Conservation (phyloP, 2,113 vertebrate species). For the Sinocyclocheilus anophthalmus region DNA sequence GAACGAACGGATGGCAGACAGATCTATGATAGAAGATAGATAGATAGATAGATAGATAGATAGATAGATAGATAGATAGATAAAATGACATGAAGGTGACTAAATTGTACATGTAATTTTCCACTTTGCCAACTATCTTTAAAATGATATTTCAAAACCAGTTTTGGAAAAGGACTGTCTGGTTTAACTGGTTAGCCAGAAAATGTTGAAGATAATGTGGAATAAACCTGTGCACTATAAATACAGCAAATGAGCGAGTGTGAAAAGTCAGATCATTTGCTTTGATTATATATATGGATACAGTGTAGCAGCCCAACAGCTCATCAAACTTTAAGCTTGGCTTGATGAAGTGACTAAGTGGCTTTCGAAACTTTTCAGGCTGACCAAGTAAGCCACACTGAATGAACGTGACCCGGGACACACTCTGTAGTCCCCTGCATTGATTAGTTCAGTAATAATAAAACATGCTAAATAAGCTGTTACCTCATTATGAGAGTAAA, state of each 20-base stretch:
- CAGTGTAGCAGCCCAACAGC: too few species aligned
- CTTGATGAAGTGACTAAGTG: not conserved
- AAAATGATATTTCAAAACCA: too few species aligned
- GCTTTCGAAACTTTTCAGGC: not conserved
- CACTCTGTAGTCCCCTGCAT: not conserved
- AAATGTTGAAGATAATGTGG: not conserved
- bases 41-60: too few species aligned
- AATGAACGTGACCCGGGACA: not conserved
- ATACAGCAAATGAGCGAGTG: not conserved
- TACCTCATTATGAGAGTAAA: constrained; percentile 30
- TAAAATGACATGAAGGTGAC: not conserved
- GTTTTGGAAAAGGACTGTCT: not conserved
- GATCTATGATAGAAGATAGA: too few species aligned
- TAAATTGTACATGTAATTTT: not conserved
- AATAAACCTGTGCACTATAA: not conserved
- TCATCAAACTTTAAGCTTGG: not conserved
- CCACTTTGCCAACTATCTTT: too few species aligned
- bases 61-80: too few species aligned
- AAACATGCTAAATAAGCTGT: constrained; percentile 30
- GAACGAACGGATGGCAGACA: too few species aligned
- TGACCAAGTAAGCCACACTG: not conserved
- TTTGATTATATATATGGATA: not conserved
- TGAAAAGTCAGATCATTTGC: not conserved
- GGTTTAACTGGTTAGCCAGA: not conserved
- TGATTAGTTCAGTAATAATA: constrained; percentile 6